A percentile compares a stretch with the other conserved stretches of the same genome.
These are phyloP conservation scores for Neosalanx taihuensis DNA, from an alignment of 2,797 vertebrate species.

Conservation along the genomic window DNA sequence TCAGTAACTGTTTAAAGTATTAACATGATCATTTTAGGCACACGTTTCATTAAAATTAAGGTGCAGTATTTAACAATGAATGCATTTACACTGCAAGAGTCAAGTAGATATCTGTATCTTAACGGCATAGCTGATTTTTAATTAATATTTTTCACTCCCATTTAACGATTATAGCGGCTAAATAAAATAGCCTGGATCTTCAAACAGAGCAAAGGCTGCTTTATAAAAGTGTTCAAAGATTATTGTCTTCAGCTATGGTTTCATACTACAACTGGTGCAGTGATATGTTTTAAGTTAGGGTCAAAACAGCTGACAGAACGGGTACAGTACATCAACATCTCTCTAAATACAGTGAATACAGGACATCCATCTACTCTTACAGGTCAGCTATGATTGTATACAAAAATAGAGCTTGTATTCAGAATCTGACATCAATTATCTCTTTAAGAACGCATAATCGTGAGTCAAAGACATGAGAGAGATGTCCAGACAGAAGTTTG, in stretches of 20 bases:
- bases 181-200: slow-evolving; percentile 17
- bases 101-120: slow-evolving; percentile 9
- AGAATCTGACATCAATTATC: slow-evolving; percentile 20
- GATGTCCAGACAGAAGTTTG: neutral
- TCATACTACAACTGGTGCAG: slow-evolving; percentile 2
- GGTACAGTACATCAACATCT: slow-evolving; percentile 2
- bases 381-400: slow-evolving; percentile 12
- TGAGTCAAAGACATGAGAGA: neutral
- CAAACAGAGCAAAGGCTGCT: slow-evolving; percentile 19
- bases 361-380: slow-evolving; percentile 3
- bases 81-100: slow-evolving; percentile 23
- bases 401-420: slow-evolving; percentile 20
- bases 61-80: slow-evolving; percentile 50
- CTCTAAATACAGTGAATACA: neutral
- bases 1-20: slow-evolving; percentile 32
- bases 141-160: neutral
- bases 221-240: slow-evolving; percentile 22
- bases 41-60: slow-evolving; percentile 52
- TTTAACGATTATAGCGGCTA: slow-evolving; percentile 19
- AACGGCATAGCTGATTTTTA: slow-evolving; percentile 22
- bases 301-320: slow-evolving; percentile 7
- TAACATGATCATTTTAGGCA: slow-evolving; percentile 56
- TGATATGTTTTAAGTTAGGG: slow-evolving; percentile 9
- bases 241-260: slow-evolving; percentile 1
- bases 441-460: slow-evolving; percentile 8